Evolutionary conservation across 2,888 invertebrate species (phyloP).

Genomic region (Aradus depressus): DNA sequence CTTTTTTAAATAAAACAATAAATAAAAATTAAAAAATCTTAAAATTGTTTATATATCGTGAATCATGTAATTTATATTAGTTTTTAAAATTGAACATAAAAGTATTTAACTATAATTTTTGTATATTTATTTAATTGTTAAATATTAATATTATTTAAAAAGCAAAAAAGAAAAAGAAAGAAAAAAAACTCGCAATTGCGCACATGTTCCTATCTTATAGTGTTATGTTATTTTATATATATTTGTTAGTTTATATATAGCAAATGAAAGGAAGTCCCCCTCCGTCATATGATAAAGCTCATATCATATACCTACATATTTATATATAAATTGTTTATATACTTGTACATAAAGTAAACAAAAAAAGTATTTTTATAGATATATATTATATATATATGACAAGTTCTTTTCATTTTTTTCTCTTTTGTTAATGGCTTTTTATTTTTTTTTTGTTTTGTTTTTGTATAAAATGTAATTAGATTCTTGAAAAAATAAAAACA

Average conservation of each 20-base stretch:
- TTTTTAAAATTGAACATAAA: too few species aligned
- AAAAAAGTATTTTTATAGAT: constrained; percentile 13
- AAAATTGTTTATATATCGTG: constrained; percentile 15
- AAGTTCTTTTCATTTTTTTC: constrained; percentile 12
- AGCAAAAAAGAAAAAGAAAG: too few species aligned
- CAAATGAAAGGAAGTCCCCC: constrained; percentile 6
- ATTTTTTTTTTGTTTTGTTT: too few species aligned
- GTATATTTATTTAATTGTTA: constrained; percentile 15
- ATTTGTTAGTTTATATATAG: constrained; percentile 12
- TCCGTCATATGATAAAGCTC: constrained; percentile 12
- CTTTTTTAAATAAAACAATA: too few species aligned
- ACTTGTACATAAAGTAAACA: constrained; percentile 9
- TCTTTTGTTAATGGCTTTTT: constrained; percentile 14
- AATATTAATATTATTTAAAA: too few species aligned
- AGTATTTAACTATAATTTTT: constrained; percentile 2
- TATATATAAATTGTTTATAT: constrained; percentile 17
- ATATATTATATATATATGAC: constrained; percentile 14
- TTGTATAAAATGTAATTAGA: constrained; percentile 16
- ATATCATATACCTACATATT: constrained; percentile 13
- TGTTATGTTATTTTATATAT: constrained; percentile 14
- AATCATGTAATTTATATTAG: constrained; percentile 13
- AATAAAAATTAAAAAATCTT: too few species aligned
- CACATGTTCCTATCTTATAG: constrained; percentile 16
- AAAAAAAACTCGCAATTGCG: constrained; percentile 13
- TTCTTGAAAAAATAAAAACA: too few species aligned